Evolutionary conservation across 2,888 invertebrate species (phyloP), one percentile per base, ranked within the genome.

Genomic region (Parnassius mnemosyne): DNA sequence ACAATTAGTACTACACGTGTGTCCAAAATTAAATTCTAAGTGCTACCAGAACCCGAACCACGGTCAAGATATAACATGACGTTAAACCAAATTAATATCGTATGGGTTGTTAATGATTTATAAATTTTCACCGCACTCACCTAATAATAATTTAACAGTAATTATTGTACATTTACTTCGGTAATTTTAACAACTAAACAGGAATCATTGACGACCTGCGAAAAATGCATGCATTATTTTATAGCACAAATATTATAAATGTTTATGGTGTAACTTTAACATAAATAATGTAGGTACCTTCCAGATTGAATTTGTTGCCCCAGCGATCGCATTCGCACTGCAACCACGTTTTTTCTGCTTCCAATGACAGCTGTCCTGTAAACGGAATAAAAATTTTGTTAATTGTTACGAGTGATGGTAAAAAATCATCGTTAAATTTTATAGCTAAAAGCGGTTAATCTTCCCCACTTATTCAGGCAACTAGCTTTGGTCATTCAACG

Each of bases 281-380:
- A 13, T 12, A 43, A 53, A 43, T 41, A 12, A 25, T 54, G 43
- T 61, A 64, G 64, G 92, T 93, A 96, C 96, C 95, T 95, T 95
- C 95, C 83, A 96, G 92, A 91, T 95, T 95, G 87, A 94, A 95
- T 87, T 95, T 95, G 78, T 95, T 93, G 73, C 96, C 96, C 97
- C 96, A 97, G 76, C 96, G 94, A 85, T 97, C 96, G 84, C 96
- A 96, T 91, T 97, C 97, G 81, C 95, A 96, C 85, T 96, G 96
- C 75, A 97, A 92, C 97, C 97, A 97, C 70, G 96, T 96, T 87
- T 96, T 96, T 86, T 97, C 97, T 66, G 96, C 96, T 87, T 97
- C 97, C 81, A 97, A 92, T 65, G 97, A 96, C 79, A 96, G 92
- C 93, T 97, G 96, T 80, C 96, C 96, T 97, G 89, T 63, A 57